Conservation (phyloP, 2,113 vertebrate species). For the Phocoena sinus region DNA sequence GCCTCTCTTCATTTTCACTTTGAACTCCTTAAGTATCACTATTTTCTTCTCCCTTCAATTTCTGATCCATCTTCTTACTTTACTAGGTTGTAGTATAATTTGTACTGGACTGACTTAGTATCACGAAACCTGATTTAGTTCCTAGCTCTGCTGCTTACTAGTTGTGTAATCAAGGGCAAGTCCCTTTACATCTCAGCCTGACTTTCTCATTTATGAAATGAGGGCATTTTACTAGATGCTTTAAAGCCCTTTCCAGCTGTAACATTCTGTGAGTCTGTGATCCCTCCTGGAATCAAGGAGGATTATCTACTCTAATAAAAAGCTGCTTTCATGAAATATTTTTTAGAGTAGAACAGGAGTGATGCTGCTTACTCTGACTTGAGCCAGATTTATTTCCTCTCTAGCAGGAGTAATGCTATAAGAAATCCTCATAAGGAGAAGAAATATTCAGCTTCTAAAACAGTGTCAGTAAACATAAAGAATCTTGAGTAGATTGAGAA, state of each 20-base stretch:
- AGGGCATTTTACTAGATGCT: neutral
- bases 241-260: neutral
- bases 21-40: neutral
- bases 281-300: constrained; percentile 38
- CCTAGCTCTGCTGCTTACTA: neutral
- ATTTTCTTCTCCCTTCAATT: neutral
- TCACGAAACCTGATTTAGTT: neutral
- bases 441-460: neutral
- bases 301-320: constrained; percentile 26
- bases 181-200: neutral
- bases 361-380: constrained; percentile 26
- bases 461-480: neutral
- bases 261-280: neutral
- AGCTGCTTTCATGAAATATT: constrained; percentile 42
- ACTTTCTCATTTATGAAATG: neutral
- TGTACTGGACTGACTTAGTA: neutral
- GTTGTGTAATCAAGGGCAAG: neutral
- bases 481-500: neutral
- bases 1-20: constrained; percentile 12
- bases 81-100: neutral
- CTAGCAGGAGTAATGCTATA: neutral
- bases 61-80: neutral
- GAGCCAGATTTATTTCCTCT: constrained; percentile 32
- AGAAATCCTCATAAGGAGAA: neutral
- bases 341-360: neutral